Evolutionary conservation across 2,113 vertebrate genomes (phyloP).

Genomic region (Proterorhinus semilunaris): DNA sequence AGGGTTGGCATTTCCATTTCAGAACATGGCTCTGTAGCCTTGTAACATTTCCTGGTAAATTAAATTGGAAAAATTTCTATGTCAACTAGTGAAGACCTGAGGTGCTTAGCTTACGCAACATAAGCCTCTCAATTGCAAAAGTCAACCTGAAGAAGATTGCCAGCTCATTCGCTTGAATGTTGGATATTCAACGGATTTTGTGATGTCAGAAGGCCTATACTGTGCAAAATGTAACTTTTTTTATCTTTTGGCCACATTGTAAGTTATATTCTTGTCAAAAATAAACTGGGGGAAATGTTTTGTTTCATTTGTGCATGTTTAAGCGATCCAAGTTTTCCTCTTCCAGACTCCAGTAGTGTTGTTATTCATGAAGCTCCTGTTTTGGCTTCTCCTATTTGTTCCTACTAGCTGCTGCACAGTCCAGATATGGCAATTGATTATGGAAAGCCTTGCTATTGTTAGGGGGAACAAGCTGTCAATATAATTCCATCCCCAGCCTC

Average conservation of each 20-base stretch:
- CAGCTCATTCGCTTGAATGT: neutral
- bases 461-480: conserved; percentile 42
- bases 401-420: neutral
- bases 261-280: too few species aligned
- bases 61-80: neutral
- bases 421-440: neutral
- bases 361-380: too few species aligned
- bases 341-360: too few species aligned
- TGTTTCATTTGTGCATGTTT: too few species aligned
- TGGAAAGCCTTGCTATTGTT: neutral
- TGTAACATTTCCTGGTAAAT: conserved; percentile 4
- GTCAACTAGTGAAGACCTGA: neutral
- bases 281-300: too few species aligned
- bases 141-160: conserved; percentile 1
- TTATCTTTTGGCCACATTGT: too few species aligned
- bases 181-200: neutral
- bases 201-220: neutral
- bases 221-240: too few species aligned
- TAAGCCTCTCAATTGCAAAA: neutral
- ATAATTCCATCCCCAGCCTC: conserved; percentile 33
- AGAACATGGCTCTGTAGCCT: neutral
- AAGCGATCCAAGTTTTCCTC: too few species aligned
- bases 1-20: neutral
- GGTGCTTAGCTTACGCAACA: neutral
- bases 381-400: too few species aligned